phyloP scores from a whole-genome alignment of 2,888 invertebrate species.

The Drosophila kuntzei region DNA sequence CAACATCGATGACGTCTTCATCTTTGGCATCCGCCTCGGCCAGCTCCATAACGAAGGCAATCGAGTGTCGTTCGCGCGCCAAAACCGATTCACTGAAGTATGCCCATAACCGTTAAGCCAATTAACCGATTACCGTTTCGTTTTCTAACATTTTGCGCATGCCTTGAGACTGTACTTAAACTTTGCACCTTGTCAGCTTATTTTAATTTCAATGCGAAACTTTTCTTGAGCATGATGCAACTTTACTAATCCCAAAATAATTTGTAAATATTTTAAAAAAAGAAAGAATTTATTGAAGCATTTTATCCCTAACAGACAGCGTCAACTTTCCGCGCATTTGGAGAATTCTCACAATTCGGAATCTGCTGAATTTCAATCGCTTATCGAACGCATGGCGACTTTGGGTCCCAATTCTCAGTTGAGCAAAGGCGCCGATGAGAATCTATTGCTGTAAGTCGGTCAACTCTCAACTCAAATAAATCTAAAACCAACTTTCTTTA shows the following conservation, averaged over 20 bases:
- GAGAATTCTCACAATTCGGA: constrained; percentile 70
- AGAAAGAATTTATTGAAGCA: not conserved
- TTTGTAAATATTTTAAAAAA: not conserved
- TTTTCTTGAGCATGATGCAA: constrained; percentile 17
- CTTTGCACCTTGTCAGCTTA: constrained; percentile 32
- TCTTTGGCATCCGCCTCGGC: constrained; percentile 54
- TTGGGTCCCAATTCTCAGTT: constrained; percentile 90
- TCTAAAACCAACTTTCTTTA: accelerated
- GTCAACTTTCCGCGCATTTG: constrained; percentile 68
- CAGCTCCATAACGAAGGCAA: constrained; percentile 68
- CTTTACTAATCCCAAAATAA: not conserved
- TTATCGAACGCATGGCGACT: constrained; percentile 84
- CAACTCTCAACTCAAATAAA: accelerated
- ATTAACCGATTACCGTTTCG: constrained; percentile 24
- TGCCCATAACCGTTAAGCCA: constrained; percentile 60
- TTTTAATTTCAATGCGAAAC: not conserved
- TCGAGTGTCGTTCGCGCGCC: constrained; percentile 80
- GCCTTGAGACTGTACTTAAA: constrained; percentile 8
- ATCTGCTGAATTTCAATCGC: constrained; percentile 83
- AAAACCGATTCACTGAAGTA: constrained; percentile 85
- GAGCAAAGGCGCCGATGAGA: constrained; percentile 92
- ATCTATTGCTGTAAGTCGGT: constrained; percentile 90
- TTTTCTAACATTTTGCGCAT: constrained; percentile 41
- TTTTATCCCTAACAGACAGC: constrained; percentile 59
- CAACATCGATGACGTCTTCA: constrained; percentile 69